Evolutionary conservation across 2,797 vertebrate genomes (phyloP).

Genomic region (Acrossocheilus wenchowensis): DNA sequence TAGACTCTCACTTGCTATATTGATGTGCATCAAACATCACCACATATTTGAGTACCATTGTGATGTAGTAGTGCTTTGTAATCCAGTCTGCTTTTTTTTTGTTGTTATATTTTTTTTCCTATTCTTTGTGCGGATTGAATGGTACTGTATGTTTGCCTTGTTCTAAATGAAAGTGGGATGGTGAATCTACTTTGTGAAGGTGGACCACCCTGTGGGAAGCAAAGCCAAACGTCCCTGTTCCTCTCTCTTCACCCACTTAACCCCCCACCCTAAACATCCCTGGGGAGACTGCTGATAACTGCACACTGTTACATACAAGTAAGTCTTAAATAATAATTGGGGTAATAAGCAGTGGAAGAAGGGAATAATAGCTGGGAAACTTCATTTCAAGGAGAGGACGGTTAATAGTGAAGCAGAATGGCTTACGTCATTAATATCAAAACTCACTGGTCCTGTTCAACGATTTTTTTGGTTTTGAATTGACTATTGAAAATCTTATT

Average conservation of each 20-base stretch:
- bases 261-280: constrained; percentile 51
- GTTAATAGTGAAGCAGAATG: not conserved
- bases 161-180: constrained; percentile 66
- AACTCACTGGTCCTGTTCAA: not conserved
- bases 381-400: constrained; percentile 33
- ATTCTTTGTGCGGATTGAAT: constrained; percentile 63
- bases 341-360: not conserved
- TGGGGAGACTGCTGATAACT: constrained; percentile 53
- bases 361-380: constrained; percentile 13
- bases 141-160: constrained; percentile 69
- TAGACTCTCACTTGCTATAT: not conserved
- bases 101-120: constrained; percentile 62
- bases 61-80: constrained; percentile 59
- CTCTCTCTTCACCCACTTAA: constrained; percentile 52
- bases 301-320: constrained; percentile 47
- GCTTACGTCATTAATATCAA: not conserved
- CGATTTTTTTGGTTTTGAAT: not conserved
- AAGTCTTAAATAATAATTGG: constrained; percentile 50
- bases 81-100: constrained; percentile 49
- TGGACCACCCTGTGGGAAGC: constrained; percentile 71
- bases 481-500: not conserved
- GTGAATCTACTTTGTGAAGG: constrained; percentile 63
- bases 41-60: constrained; percentile 59
- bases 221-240: constrained; percentile 48
- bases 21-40: constrained; percentile 31